phyloP scores from a whole-genome alignment of 2,888 invertebrate species.

The Ectobius pallidus region DNA sequence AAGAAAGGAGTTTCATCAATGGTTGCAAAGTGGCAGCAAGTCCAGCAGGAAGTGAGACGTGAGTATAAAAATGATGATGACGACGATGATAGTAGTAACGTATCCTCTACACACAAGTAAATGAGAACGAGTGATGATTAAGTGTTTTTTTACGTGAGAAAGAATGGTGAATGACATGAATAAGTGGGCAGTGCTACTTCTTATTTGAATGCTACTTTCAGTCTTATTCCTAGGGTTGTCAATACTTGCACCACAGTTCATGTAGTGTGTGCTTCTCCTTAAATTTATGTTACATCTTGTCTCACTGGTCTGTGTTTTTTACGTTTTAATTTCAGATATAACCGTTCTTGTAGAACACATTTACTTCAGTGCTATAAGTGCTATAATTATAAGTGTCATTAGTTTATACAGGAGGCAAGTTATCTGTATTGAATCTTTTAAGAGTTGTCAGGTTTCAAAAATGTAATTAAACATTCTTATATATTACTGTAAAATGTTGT shows the following conservation, averaged over 20 bases:
- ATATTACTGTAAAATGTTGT: constrained; percentile 2
- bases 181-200: not conserved
- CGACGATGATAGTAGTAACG: constrained; percentile 30
- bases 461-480: not conserved
- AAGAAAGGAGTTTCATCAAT: constrained; percentile 72
- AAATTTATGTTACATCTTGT: not conserved
- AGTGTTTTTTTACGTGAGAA: not conserved
- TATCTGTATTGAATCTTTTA: no score
- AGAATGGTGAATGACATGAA: not conserved
- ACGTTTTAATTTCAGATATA: not conserved
- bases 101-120: constrained; percentile 37
- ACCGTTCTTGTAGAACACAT: not conserved
- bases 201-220: not conserved
- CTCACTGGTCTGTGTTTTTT: not conserved
- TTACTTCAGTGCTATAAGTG: not conserved
- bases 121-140: not conserved
- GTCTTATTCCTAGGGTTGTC: not conserved
- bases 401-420: no score
- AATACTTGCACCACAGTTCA: not conserved
- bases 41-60: constrained; percentile 59
- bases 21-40: constrained; percentile 75
- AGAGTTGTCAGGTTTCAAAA: no score
- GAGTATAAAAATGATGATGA: constrained; percentile 37
- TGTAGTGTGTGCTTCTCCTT: not conserved
- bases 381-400: not conserved